Evolutionary conservation across 2,797 vertebrate genomes (phyloP).

Genomic region (Apodemus agrarius): DNA sequence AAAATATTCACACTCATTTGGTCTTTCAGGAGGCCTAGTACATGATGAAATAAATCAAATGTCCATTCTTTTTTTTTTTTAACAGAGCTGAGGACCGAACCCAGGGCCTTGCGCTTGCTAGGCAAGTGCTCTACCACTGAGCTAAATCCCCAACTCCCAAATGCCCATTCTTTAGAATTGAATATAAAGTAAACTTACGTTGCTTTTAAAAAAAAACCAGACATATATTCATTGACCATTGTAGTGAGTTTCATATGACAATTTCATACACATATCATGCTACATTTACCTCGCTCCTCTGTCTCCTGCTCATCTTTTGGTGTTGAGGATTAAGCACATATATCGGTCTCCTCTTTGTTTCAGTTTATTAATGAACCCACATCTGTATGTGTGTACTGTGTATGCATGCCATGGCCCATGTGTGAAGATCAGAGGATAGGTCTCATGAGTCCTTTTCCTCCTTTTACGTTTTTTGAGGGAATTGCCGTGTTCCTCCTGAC

Average conservation of each 20-base stretch:
- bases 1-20: background rate
- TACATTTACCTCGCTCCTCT: background rate
- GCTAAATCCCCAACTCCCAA: too few relatives aligned
- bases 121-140: too few relatives aligned
- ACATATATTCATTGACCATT: background rate
- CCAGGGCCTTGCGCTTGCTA: too few relatives aligned
- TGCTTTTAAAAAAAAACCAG: too few relatives aligned
- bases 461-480: background rate
- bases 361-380: background rate
- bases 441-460: background rate
- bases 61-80: too few relatives aligned
- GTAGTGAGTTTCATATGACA: background rate
- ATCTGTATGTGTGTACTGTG: too few relatives aligned
- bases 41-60: conserved; percentile 1
- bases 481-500: background rate
- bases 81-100: too few relatives aligned
- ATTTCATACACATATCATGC: too few relatives aligned
- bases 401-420: too few relatives aligned
- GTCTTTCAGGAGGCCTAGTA: background rate
- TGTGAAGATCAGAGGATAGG: too few relatives aligned
- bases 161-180: background rate
- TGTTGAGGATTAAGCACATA: background rate
- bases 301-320: background rate
- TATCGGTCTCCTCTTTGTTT: background rate
- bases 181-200: background rate